A percentile compares a stretch with the other conserved stretches of the same genome.
Evolutionary conservation across 1,140 invertebrate genomes (phyloP).

Genomic region (Halesus radiatus): DNA sequence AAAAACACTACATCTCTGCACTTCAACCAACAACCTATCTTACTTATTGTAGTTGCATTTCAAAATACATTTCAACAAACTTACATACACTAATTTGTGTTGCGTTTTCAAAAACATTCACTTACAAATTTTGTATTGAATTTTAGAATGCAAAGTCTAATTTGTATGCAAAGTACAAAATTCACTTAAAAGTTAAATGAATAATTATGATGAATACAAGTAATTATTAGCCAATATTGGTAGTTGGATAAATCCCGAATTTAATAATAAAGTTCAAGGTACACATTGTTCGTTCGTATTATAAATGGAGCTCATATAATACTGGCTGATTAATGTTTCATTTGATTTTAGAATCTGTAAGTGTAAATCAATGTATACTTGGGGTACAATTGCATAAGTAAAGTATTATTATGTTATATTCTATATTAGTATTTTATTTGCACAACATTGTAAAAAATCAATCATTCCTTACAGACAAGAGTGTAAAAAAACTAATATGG

Average conservation of each 20-base stretch:
- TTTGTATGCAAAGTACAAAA: constrained; percentile 35
- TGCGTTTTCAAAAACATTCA: not conserved
- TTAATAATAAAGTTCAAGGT: not conserved
- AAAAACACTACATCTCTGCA: too few species aligned
- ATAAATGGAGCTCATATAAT: not conserved
- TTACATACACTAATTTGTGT: not conserved
- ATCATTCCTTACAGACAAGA: too few species aligned
- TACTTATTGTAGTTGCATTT: not conserved
- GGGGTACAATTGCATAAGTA: too few species aligned
- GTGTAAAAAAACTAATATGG: not conserved
- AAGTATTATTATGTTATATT: too few species aligned
- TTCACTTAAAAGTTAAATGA: not conserved
- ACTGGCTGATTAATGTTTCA: not conserved
- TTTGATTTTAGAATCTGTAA: not conserved
- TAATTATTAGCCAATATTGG: not conserved
- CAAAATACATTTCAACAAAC: too few species aligned
- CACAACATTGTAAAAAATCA: too few species aligned
- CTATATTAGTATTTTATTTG: too few species aligned
- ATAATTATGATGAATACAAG: constrained; percentile 16
- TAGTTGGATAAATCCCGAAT: not conserved
- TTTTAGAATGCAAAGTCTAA: not conserved
- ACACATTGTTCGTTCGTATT: not conserved
- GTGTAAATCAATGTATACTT: too few species aligned
- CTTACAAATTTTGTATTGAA: not conserved
- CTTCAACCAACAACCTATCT: not conserved